Evolutionary conservation across 2,113 vertebrate genomes (phyloP).

Genomic region (Fulmarus glacialis): DNA sequence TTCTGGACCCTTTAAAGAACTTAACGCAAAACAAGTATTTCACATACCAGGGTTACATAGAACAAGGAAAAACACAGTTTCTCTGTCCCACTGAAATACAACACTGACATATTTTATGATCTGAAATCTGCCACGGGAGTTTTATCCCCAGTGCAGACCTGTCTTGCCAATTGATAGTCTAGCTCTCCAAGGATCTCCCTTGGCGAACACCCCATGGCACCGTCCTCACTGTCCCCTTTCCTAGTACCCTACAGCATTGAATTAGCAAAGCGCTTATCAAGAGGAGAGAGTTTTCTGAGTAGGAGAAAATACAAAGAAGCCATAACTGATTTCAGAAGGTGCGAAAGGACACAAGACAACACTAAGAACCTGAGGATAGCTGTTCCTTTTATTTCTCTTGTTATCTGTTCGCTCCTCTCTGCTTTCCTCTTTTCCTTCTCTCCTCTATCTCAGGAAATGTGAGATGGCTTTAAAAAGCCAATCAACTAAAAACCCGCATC

Average conservation of each 20-base stretch:
- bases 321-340: neutral
- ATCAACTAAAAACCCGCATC: neutral
- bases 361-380: neutral
- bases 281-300: neutral
- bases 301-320: neutral
- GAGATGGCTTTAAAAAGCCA: neutral
- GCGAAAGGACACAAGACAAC: neutral
- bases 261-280: neutral
- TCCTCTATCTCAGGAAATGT: neutral
- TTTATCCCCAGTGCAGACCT: neutral
- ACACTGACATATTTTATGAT: neutral
- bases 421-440: neutral
- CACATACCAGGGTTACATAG: neutral
- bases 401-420: neutral
- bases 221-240: neutral
- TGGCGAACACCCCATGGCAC: fast-evolving
- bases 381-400: neutral
- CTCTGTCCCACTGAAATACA: neutral
- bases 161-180: neutral
- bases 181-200: neutral
- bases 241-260: neutral
- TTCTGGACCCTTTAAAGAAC: neutral
- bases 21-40: neutral
- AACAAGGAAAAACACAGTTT: neutral
- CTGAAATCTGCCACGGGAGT: neutral